Evolutionary conservation across 2,888 invertebrate species (phyloP).

Genomic region (Fabriciana adippe): DNA sequence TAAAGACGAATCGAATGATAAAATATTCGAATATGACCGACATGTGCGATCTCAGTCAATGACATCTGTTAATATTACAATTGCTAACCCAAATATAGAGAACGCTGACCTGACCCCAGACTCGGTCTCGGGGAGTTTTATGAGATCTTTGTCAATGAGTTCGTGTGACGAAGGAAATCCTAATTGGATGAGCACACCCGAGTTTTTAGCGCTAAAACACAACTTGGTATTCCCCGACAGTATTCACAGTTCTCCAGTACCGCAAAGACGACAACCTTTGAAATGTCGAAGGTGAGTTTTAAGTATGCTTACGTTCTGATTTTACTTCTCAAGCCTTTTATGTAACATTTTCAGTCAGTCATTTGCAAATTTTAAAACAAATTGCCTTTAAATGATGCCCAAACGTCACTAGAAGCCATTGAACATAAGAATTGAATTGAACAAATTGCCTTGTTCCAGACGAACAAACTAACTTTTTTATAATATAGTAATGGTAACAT

Average conservation of each 20-base stretch:
- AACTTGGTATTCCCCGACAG: slow-evolving; percentile 92
- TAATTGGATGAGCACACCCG: slow-evolving; percentile 91
- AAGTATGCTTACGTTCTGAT: slow-evolving; percentile 3
- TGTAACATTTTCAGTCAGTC: not conserved
- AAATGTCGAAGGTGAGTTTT: slow-evolving; percentile 82
- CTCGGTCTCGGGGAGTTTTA: slow-evolving; percentile 82
- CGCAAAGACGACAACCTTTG: slow-evolving; percentile 83
- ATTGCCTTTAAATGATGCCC: not conserved
- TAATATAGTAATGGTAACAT: not conserved
- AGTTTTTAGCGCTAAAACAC: slow-evolving; percentile 89
- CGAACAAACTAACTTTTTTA: not conserved
- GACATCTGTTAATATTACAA: slow-evolving; percentile 85
- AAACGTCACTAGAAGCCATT: too few relatives aligned
- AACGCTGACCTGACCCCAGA: slow-evolving; percentile 86
- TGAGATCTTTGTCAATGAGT: slow-evolving; percentile 84
- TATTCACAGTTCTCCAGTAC: slow-evolving; percentile 88
- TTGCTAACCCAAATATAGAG: slow-evolving; percentile 88
- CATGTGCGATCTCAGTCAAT: slow-evolving; percentile 82
- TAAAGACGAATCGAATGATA: slow-evolving; percentile 68
- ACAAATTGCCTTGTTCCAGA: not conserved
- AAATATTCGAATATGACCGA: slow-evolving; percentile 67
- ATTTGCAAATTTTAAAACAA: not conserved
- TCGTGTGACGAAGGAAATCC: slow-evolving; percentile 88
- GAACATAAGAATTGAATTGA: not conserved
- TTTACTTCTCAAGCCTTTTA: slow-evolving; percentile 6